Evolutionary conservation across 2,113 vertebrate species (phyloP), one percentile per base, ranked within the genome.

Genomic region (Tetraodon nigroviridis): DNA sequence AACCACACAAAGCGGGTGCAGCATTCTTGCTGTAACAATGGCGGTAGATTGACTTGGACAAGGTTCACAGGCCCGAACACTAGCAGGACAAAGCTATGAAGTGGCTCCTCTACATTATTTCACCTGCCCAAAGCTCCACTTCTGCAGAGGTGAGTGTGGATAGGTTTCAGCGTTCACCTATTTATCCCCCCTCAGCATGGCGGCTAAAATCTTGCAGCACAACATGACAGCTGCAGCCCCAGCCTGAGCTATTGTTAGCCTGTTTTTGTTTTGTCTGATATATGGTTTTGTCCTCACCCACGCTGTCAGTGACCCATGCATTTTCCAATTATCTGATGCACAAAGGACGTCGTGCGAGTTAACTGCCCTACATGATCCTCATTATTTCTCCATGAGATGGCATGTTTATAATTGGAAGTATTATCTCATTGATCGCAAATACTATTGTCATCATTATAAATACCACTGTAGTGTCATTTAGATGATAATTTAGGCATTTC

Each of bases 11-110:
- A 79, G 71, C 76, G 46, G 59, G 70, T 78, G 73, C 81, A 53
- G 79, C 70, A 64, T 82, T 86, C 79, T 84, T 63, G 55, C 1
- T 7, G 7, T 72, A 78, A 87, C 81, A 87, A 86, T 82, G 69
- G 77, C 64, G 40, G 62, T 76, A 82, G 82, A 89, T 87, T 90
- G 83, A 88, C 80, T 86, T 80, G 84, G 83, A 88, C 79, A 79
- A 69, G 75, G 82, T 88, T 88, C 85, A 86, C 63, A 61, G 70
- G 65, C 65, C 65, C 69, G 73, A 82, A 75, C 61, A 57, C 57
- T 72, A 76, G 69, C 56, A 74, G 84, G 75, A 84, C 73, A 66
- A 78, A 78, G 77, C 76, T 76, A 87, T 86, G 47, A 81, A 86
- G 69, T 72, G 70, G 64, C 64, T 69, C 21, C 64, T 49, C 66